Evolutionary conservation across 2,113 vertebrate species (phyloP).

Genomic region (Saguinus imperator): DNA sequence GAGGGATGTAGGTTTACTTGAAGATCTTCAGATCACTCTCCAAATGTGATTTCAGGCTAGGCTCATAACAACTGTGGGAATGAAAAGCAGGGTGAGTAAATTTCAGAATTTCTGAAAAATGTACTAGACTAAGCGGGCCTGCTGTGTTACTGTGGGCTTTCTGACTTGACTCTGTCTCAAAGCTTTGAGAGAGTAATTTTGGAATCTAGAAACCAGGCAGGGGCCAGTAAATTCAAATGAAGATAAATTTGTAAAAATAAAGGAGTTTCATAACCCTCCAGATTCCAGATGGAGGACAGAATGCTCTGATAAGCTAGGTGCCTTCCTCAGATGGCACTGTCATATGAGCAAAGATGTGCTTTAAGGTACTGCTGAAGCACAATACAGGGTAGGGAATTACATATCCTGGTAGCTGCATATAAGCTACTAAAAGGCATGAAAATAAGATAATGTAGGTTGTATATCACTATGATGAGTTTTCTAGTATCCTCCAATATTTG

Average conservation of each 20-base stretch:
- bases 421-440: background rate
- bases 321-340: background rate
- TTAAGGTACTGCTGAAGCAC: background rate
- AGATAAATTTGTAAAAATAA: background rate
- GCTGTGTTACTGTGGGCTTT: background rate
- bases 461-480: background rate
- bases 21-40: background rate
- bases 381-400: background rate
- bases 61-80: background rate
- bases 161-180: background rate
- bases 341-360: background rate
- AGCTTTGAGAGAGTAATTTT: background rate
- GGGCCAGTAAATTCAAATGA: background rate
- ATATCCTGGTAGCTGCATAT: background rate
- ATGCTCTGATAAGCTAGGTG: background rate
- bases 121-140: background rate
- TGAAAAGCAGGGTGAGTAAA: background rate
- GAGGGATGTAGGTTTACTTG: background rate
- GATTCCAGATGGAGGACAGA: background rate
- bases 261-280: background rate
- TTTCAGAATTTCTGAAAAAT: constrained; percentile 3
- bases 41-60: background rate
- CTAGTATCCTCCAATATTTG: constrained; percentile 9
- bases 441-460: background rate
- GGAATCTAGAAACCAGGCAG: background rate